Conservation (phyloP, 2,888 invertebrate species). For the Acanthosepion pharaonis region DNA sequence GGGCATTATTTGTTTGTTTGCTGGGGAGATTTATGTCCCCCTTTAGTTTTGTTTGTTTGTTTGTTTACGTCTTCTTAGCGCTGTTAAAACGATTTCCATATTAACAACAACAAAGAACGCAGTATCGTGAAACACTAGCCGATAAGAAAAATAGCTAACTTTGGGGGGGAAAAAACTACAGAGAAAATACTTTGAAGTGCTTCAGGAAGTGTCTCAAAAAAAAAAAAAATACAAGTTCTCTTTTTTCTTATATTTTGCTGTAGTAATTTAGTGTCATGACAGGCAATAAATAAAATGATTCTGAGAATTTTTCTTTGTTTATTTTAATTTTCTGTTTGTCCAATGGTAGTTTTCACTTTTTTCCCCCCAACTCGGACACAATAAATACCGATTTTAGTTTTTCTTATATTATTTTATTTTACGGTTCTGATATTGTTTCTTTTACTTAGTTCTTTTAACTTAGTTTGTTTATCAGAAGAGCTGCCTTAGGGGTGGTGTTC, state of each 20-base stretch:
- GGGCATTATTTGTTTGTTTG: neutral
- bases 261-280: neutral
- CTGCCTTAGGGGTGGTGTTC: no score
- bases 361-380: neutral
- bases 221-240: no score
- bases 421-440: no score
- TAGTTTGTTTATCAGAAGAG: no score
- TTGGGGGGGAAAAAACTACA: neutral
- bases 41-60: neutral
- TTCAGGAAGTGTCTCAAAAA: no score
- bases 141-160: neutral
- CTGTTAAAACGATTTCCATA: neutral
- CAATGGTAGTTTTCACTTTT: neutral
- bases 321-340: neutral
- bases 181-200: no score
- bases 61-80: neutral
- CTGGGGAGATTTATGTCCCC: neutral
- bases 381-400: neutral
- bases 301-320: neutral
- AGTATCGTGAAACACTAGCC: neutral
- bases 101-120: neutral
- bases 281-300: neutral
- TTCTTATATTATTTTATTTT: no score
- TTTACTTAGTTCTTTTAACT: no score
- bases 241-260: neutral